Base-by-base conservation (phyloP, 1,140 invertebrate genomes). In the Drosophila nannoptera region DNA sequence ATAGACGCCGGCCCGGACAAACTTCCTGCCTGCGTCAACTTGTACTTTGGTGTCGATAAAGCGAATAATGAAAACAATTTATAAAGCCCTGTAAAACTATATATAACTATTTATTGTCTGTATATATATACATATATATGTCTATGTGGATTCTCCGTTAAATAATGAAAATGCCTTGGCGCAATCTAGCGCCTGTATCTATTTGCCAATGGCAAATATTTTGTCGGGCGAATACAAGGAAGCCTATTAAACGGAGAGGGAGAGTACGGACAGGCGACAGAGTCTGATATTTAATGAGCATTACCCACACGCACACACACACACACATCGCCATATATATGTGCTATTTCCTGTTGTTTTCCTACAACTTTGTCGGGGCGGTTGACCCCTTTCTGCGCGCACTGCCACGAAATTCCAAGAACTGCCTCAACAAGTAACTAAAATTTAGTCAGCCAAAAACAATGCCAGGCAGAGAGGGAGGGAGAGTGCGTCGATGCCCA, bases 331-430 rank as follows among this genome's bases (percentile, higher is more conserved):
- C 22, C 1, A 22, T 36, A 36, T 22, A 45, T 69, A 61, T 58
- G 49, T 69, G 32, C 22, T 53, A 73, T 49, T 77, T 77, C 75
- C 75, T 73, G 75, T 77, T 77, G 46, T 45, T 48, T 75, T 66
- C 31, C 40, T 36, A 29, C 8, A 16, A 8, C 22, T 49, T 63
- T 54, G 62, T 5, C n/a, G 53, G 38, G 53, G 12, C 33, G 36
- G 14, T 45, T 54, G 22, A 52, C 36, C 42, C 48, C 71, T 67
- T 73, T 61, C 11, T 40, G 36, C 52, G 7, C 14, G 6, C 12
- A 8, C 36, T 4, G 0, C 2, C 8, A 6, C 8, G 40, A n/a
- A 71, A 54, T 72, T 75, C 73, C 5, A 4, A 33, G 73, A 75
- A 75, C 31, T 53, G 59, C 53, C 43, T 55, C 32, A 35, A 42